Base-by-base conservation (phyloP, 2,888 invertebrate genomes). In the Dinocampus coccinellae region DNA sequence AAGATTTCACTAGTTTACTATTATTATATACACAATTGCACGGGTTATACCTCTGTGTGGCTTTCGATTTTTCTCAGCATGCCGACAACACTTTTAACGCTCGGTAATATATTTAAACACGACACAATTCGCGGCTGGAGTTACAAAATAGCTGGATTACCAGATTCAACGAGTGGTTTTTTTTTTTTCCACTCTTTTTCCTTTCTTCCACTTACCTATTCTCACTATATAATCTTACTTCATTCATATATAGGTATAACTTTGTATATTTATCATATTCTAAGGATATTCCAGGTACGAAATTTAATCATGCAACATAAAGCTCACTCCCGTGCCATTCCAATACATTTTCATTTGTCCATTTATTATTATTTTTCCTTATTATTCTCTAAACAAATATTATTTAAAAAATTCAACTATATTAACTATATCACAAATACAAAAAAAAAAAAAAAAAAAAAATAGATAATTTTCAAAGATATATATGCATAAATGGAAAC, bases 141-240 rank as follows among this genome's bases (percentile, higher is more conserved):
- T 82, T 80, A 82, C 79, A 83, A 84, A 47, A 85, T 83, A 79
- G 77, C 78, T 79, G 81, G 85, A 85, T 85, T 85, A 85, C 75
- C 70, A 72, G 79, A 81, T 81, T 76, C 78, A 61, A 70, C 78
- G 75, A 76, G 77, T 76, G 36, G 60, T 39, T 61, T 61, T 42
- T 29, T 22, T 36, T 33, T 39, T 16, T 10, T 65, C 33, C 26
- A 13, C 22, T n/a, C 29, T 61, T 26, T 24, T 68, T 34, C 10
- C 13, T 58, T 24, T 57, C 24, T 64, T 39, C 11, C n/a, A n/a
- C n/a, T 22, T 47, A 11, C 33, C 3, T 20, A 47, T 47, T 47
- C 9, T 20, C 16, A 47, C 47, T 47, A 1, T 47, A n/a, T 6
- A 36, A n/a, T 6, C n/a, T 53, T 16, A 53, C n/a, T n/a, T n/a